Conservation (phyloP, 2,797 vertebrate genomes). For the Agapornis canus region DNA sequence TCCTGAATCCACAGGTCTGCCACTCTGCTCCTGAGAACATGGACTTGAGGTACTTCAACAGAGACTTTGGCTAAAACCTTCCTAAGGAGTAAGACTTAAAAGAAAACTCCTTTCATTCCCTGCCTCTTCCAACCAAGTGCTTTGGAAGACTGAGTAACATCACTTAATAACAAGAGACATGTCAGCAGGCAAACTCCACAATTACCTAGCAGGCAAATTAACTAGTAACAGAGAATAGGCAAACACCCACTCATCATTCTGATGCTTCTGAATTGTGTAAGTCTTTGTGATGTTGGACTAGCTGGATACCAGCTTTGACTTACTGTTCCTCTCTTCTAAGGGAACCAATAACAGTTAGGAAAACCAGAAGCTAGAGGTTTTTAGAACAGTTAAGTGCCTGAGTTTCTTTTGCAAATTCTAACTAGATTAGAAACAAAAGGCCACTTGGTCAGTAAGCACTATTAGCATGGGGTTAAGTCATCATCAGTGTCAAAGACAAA, state of each 20-base stretch:
- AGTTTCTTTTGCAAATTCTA: not conserved
- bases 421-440: not conserved
- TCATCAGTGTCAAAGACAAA: not conserved
- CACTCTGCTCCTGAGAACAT: not conserved
- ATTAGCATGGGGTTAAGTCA: not conserved
- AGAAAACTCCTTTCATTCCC: not conserved
- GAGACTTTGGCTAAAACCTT: not conserved
- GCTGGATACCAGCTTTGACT: not conserved
- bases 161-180: not conserved
- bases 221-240: not conserved
- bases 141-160: not conserved
- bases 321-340: rapidly evolving
- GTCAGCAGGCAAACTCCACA: not conserved
- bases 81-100: not conserved
- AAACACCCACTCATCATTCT: not conserved
- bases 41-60: not conserved
- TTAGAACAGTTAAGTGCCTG: not conserved
- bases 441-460: not conserved
- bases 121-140: not conserved
- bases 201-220: not conserved
- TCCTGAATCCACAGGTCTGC: not conserved
- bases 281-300: not conserved
- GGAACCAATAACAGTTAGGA: not conserved
- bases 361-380: not conserved
- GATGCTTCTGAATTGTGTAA: not conserved